Evolutionary conservation across 1,140 invertebrate species (phyloP), one percentile per base, ranked within the genome.

Genomic region (Mycetomoellerius zeteki): DNA sequence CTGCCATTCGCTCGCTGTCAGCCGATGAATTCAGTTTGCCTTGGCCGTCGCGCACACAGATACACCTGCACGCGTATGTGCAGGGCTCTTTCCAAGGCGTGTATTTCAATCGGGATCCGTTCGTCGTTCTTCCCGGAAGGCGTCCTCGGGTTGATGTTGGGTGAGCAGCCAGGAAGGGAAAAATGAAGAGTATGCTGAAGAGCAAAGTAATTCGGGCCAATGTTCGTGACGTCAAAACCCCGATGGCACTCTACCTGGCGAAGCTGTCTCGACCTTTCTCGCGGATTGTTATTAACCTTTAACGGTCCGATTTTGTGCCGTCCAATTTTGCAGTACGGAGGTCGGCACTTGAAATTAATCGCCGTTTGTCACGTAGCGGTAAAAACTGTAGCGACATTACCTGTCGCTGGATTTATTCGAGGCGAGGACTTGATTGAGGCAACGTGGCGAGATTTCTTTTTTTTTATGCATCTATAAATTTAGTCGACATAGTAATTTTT

Each of bases 11-110:
- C 71, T 88, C 71, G 77, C 76, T 91, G 88, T 76, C 89, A 84
- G 90, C 85, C 88, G 85, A 60, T 77, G 72, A 91, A 91, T 91
- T 91, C 89, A 72, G 89, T 87, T 90, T 91, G 88, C 89, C 81
- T 81, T 72, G 67, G 72, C 71, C n/a, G 56, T n/a, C 58, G 54
- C n/a, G n/a, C 52, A 16, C 50, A 52, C 60, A n/a, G 50, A n/a
- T n/a, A 67, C 73, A 30, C 24, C 54, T 54, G 24, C 21, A 33
- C 6, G 21, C 19, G 19, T 33, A 58, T 30, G 5, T 65, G 7
- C 24, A 54, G 58, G 24, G 43, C 21, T 27, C 65, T 81, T 37
- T 47, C 52, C 30, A 8, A 56, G 82, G 58, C 73, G 71, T 72
- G 75, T 72, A 60, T 72, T 85, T 77, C 88, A 62, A 90, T 84